Conservation (phyloP, 2,888 invertebrate genomes). For the Piscicola geometra region DNA sequence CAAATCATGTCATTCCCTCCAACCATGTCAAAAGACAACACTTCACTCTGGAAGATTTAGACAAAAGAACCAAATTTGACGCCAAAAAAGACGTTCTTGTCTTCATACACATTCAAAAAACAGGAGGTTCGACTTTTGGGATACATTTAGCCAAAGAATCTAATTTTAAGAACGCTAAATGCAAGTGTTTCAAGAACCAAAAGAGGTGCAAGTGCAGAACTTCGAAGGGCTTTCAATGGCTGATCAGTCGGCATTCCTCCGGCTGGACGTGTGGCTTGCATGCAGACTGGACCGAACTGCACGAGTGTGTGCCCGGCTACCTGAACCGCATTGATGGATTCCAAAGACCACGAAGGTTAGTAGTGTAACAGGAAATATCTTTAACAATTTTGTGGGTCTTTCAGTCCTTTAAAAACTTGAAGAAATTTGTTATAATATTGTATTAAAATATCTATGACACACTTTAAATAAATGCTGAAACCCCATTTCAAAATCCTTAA, state of each 20-base stretch:
- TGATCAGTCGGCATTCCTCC: constrained; percentile 68
- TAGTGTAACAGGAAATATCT: too few species aligned
- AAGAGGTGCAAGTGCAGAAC: constrained; percentile 65
- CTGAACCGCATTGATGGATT: constrained; percentile 84
- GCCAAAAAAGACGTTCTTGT: constrained; percentile 81
- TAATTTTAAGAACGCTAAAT: constrained; percentile 77
- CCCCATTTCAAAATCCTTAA: too few species aligned
- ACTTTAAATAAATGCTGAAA: too few species aligned
- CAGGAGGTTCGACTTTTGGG: constrained; percentile 94
- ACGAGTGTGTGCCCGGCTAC: constrained; percentile 65
- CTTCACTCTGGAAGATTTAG: constrained; percentile 34
- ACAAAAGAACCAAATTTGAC: constrained; percentile 36
- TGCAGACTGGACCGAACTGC: constrained; percentile 93
- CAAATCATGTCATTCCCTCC: too few species aligned
- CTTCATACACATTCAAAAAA: constrained; percentile 96
- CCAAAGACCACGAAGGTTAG: constrained; percentile 66
- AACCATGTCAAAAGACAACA: neutral
- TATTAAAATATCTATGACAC: too few species aligned
- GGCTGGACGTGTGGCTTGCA: constrained; percentile 78
- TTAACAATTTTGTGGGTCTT: neutral
- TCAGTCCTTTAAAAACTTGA: neutral
- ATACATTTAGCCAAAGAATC: constrained; percentile 91
- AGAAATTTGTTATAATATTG: too few species aligned
- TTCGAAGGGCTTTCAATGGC: constrained; percentile 62
- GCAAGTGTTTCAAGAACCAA: constrained; percentile 80